Percentiles rank a stretch among this genome's conserved stretches.
Conservation (phyloP, 2,888 invertebrate species). For the Drosophila maculinotata region DNA sequence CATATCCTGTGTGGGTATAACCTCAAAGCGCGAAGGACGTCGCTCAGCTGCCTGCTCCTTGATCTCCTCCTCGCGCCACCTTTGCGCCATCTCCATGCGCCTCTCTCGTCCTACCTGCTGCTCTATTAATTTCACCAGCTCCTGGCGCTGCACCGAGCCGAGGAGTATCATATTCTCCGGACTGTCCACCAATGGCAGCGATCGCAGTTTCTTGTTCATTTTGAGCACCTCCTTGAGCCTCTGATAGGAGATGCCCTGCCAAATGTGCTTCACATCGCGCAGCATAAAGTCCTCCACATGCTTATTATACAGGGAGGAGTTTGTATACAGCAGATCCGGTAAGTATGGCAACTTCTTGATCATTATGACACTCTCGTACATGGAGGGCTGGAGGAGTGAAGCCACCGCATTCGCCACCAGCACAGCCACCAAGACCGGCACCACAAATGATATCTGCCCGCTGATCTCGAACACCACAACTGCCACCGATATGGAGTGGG, state of each 20-base stretch:
- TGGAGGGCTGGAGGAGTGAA: slow-evolving; percentile 96
- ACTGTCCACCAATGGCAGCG: slow-evolving; percentile 97
- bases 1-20: slow-evolving; percentile 92
- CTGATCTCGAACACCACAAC: slow-evolving; percentile 99
- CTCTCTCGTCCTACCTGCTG: slow-evolving; percentile 94
- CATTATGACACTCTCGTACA: slow-evolving; percentile 98
- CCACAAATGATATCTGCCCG: slow-evolving; percentile 98
- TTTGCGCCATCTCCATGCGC: slow-evolving; percentile 89
- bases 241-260: slow-evolving; percentile 95
- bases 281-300: slow-evolving; percentile 99
- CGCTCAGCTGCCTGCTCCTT: slow-evolving; percentile 87
- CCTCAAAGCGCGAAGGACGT: slow-evolving; percentile 91
- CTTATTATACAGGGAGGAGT: slow-evolving; percentile 95
- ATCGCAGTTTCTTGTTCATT: slow-evolving; percentile 88
- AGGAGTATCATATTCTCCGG: slow-evolving; percentile 95
- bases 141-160: slow-evolving; percentile 96
- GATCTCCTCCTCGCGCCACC: slow-evolving; percentile 88
- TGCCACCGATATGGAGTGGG: slow-evolving; percentile 98
- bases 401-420: slow-evolving; percentile 97
- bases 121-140: slow-evolving; percentile 94
- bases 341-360: slow-evolving; percentile 98
- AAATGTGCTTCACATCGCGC: slow-evolving; percentile 93
- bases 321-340: slow-evolving; percentile 96
- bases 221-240: slow-evolving; percentile 94
- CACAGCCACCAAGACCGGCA: slow-evolving; percentile 98